Base-by-base conservation (phyloP, 2,888 invertebrate species). In the Trichacis sp. region DNA sequence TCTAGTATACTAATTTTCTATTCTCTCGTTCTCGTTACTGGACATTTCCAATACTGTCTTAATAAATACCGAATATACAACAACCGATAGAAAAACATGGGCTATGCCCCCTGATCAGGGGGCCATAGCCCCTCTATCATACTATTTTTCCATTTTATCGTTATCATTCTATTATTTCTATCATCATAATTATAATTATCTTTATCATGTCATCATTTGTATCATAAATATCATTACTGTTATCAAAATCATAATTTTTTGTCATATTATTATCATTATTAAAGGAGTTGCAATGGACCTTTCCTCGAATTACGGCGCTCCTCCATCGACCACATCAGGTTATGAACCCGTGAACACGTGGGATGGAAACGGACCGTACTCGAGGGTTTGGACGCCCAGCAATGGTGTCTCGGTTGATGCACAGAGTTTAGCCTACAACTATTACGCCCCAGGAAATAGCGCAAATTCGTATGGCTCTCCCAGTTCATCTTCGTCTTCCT, bases 381-480 rank as follows among this genome's bases (percentile, higher is more conserved):
- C 93, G 46, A 88, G 94, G 70, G 89, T 92, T 1, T 94, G 93
- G 92, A 91, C 91, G 74, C 82, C 83, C 17, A 73, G 78, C 53
- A 83, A 78, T 58, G 75, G 79, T 24, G 33, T 33, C n/a, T 33
- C 33, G 2, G 77, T 73, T 38, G 82, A 83, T 38, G 71, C 78
- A 1, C 85, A 88, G 59, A 88, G 88, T 4, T 75, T 83, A 47
- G 83, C 84, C 18, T 84, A 84, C 74, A 82, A 74, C 57, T 84
- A 84, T 64, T 84, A 84, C 61, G 85, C 87, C 20, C 84, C 88
- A 1, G 89, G 91, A 50, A 90, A 89, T 73, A 83, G 91, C 70
- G 91, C 92, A 19, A 91, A 91, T 81, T 92, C 89, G 75, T 90
- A 91, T 1, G 91, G 91, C 84, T 91, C 91, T 78, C 90, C 92